Evolutionary conservation across 2,888 invertebrate species (phyloP), one percentile per base, ranked within the genome.

Genomic region (Catocala sponsa): DNA sequence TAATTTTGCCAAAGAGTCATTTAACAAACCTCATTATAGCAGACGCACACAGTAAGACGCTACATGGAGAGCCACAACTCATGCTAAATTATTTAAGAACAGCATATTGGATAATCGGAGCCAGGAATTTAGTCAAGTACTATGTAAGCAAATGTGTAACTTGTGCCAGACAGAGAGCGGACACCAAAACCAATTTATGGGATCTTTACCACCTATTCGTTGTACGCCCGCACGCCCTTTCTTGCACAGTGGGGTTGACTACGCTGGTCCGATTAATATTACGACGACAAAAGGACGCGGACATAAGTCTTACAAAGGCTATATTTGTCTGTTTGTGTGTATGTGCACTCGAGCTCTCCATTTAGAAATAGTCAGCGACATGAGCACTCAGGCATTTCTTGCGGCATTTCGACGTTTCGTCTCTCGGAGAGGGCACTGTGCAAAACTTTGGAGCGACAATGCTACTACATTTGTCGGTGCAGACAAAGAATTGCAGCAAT

Each of bases 391-490:
- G 15, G 6, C 47, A 47, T 47, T 43, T 11, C 13, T 44, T 12
- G 57, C 57, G 0, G 50, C 57, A 15, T 50, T 57, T 9, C 25
- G 43, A 11, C 25, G 52, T 4, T 59, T 59, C 13, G 53, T 46
- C 6, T 46, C 48, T 12, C 33, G 57, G 7, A 12, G 57, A 43
- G 57, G 51, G 11, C 44, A 57, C 38, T 57, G 57, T 15, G 15
- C 51, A 5, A 38, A 59, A 10, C 11, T 53, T n/a, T 59, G 41
- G 38, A 59, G 53, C 6, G 58, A 59, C 32, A 54, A 59, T 9
- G 59, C 48, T 5, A 47, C 58, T 6, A 52, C n/a, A 0, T 59
- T 59, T 52, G 52, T 59, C 0, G 58, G 52, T 10, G 58, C 52
- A 12, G 4, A 35, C n/a, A 25, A 41, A 1, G 33, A 55, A 15